Base-by-base conservation (phyloP, 2,888 invertebrate species). In the Therioaphis trifolii region DNA sequence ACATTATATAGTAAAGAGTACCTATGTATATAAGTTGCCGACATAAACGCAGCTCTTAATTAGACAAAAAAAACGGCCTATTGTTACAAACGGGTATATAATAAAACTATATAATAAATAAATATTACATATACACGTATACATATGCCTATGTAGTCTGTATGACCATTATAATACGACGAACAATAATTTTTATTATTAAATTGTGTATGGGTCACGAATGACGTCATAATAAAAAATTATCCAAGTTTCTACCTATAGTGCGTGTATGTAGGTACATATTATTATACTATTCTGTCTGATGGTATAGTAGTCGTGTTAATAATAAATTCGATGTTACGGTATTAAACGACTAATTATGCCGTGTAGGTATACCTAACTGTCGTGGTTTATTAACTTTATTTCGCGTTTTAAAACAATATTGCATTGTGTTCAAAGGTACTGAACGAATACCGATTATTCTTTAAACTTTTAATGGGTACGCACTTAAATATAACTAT, bases 21-120 rank as follows among this genome's bases (percentile, higher is more conserved):
- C 35, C 35, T 43, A 74, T 9, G 15, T 24, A 63, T 40, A 82
- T 40, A 29, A 35, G 35, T 49, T 82, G 63, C 61, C 82, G 82
- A 74, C 82, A 63, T 82, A 82, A 82, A 82, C 72, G 82, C n/a
- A n/a, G 46, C 72, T 82, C 82, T 82, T 82, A 82, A 82, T 82
- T 82, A 82, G 72, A 82, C 82, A 24, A 29, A 82, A 76, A 78
- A 79, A 74, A 82, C 82, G 72, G 82, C 82, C 72, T 63, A 72
- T 82, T 82, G 82, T 72, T 63, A 63, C 21, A 9, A 0, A 66
- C 66, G 14, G 27, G 49, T 52, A 49, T n/a, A 49, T 46, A 58
- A 2, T 2, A 52, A 18, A 52, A 52, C 58, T 58, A 18, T 75
- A 61, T 58, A 52, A 35, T 29, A 55, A 43, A 75, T 55, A 27